phyloP scores from a whole-genome alignment of 2,113 vertebrate species.

The Lepus europaeus region DNA sequence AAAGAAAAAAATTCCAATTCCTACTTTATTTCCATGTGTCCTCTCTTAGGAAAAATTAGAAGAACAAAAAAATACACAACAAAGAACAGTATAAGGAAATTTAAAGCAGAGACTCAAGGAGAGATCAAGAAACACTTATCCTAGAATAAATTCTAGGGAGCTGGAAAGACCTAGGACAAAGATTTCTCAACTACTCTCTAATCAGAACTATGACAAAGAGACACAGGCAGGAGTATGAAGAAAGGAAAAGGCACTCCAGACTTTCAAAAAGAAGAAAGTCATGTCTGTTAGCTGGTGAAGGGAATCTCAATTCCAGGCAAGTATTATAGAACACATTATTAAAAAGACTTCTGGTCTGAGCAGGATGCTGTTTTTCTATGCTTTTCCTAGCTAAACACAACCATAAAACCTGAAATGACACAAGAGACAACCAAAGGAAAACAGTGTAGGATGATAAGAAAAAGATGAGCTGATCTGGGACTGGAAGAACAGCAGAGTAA shows the following conservation, averaged over 20 bases:
- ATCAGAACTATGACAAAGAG: conserved; percentile 66
- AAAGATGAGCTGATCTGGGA: not conserved
- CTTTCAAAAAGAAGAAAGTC: conserved; percentile 48
- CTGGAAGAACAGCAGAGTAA: not conserved
- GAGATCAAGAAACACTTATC: conserved; percentile 47
- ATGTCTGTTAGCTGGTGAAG: conserved; percentile 48
- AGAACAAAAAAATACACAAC: conserved; percentile 39
- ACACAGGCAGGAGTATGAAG: conserved; percentile 24
- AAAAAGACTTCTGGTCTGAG: not conserved
- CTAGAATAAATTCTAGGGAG: conserved; percentile 67
- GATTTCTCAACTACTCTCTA: conserved; percentile 69
- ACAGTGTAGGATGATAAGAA: not conserved
- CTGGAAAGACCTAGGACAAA: conserved; percentile 62
- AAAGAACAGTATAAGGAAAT: conserved; percentile 41
- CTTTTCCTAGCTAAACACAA: conserved; percentile 10
- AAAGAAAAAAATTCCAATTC: conserved; percentile 44
- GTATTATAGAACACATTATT: conserved; percentile 27
- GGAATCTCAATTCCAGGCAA: conserved; percentile 57
- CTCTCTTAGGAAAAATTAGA: conserved; percentile 55
- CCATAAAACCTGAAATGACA: conserved; percentile 38
- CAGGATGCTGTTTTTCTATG: conserved; percentile 37
- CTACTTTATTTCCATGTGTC: conserved; percentile 32
- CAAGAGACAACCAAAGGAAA: not conserved
- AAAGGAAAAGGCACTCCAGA: conserved; percentile 14
- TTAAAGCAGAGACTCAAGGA: conserved; percentile 52